phyloP scores from a whole-genome alignment of 2,888 invertebrate genomes.

The Uloborus plumipes region DNA sequence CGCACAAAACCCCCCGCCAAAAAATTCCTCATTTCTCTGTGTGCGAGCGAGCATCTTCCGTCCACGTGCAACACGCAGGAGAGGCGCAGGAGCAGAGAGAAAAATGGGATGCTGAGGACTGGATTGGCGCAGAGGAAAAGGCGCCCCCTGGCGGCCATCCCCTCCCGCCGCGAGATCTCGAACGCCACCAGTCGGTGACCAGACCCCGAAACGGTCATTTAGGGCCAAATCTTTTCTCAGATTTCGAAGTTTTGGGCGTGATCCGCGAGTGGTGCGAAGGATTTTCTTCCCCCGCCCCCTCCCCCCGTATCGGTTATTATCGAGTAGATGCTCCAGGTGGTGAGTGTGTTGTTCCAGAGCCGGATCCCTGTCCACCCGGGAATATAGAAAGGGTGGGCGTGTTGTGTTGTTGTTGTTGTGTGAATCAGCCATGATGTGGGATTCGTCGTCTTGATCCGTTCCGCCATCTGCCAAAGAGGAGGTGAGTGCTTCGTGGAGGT shows the following conservation, averaged over 20 bases:
- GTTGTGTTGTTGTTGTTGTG: no score
- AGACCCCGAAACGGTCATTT: slow-evolving; percentile 17
- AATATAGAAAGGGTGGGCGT: no score
- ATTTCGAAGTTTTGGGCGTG: slow-evolving; percentile 4
- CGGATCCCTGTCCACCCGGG: neutral
- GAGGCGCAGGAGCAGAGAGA: no score
- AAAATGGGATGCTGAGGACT: no score
- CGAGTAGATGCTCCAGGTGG: slow-evolving; percentile 6
- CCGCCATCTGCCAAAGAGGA: slow-evolving; percentile 41
- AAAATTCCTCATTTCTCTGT: slow-evolving; percentile 8
- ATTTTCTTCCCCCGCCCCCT: neutral
- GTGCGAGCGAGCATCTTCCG: neutral
- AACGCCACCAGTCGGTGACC: slow-evolving; percentile 36
- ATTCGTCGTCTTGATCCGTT: slow-evolving; percentile 21
- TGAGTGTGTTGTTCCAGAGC: neutral
- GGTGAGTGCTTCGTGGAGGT: slow-evolving; percentile 12
- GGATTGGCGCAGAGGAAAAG: no score
- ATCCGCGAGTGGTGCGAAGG: slow-evolving; percentile 14
- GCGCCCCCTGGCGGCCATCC: slow-evolving; percentile 31
- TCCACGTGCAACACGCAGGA: slow-evolving; percentile 24
- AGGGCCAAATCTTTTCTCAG: neutral
- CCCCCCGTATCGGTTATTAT: neutral
- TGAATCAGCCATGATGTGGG: slow-evolving; percentile 9
- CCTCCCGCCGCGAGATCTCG: slow-evolving; percentile 10
- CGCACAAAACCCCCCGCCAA: neutral